These are phyloP conservation scores for Dasyprocta punctata DNA, from an alignment of 2,113 vertebrate species.

Conservation along the genomic window DNA sequence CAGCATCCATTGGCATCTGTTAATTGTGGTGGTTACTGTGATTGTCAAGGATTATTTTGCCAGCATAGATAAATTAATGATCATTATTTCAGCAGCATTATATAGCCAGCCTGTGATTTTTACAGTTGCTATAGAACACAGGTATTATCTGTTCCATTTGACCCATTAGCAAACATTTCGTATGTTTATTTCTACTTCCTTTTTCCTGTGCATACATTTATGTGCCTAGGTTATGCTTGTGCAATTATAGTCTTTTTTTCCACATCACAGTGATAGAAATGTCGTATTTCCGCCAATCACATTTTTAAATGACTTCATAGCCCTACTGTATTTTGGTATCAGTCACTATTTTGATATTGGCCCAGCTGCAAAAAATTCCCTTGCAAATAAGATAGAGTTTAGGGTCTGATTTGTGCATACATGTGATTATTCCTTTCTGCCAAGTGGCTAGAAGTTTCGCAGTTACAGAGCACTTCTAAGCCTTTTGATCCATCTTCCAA, in stretches of 20 bases:
- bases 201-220: not conserved
- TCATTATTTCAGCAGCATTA: rapidly evolving
- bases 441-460: not conserved
- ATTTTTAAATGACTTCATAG: not conserved
- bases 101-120: not conserved
- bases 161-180: not conserved
- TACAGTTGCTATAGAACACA: not conserved
- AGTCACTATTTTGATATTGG: not conserved
- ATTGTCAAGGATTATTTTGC: not conserved
- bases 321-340: not conserved
- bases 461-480: not conserved
- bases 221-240: not conserved
- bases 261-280: rapidly evolving
- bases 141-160: not conserved
- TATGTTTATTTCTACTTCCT: not conserved
- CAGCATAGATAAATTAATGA: not conserved
- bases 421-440: not conserved
- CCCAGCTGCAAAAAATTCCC: not conserved
- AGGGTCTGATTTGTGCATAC: not conserved
- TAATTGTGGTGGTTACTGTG: not conserved
- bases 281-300: not conserved
- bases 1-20: not conserved
- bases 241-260: not conserved
- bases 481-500: not conserved
- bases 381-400: not conserved